phyloP scores from a whole-genome alignment of 2,797 vertebrate species.

The Acrossocheilus fasciatus region DNA sequence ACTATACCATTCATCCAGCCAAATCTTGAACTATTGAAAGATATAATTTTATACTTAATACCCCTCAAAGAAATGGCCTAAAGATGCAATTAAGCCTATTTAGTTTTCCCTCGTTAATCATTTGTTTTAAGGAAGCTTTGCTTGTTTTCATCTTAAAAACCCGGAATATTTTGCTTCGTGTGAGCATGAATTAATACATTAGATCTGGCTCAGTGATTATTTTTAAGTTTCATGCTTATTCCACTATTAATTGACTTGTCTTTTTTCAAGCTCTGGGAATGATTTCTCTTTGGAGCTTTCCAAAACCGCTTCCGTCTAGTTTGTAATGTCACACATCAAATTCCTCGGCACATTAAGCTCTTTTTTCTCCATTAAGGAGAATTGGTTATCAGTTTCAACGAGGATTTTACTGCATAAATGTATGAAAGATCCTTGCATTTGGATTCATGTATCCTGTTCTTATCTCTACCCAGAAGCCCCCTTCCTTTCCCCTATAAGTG shows the following conservation, averaged over 20 bases:
- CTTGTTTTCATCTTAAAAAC: conserved; percentile 52
- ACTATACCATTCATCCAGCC: not conserved
- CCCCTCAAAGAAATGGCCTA: conserved; percentile 19
- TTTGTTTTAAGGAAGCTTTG: conserved; percentile 47
- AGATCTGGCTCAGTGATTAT: conserved; percentile 47
- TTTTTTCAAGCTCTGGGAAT: conserved; percentile 38
- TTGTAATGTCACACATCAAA: conserved; percentile 52
- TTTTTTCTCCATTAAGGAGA: conserved; percentile 7
- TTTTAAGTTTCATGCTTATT: conserved; percentile 50
- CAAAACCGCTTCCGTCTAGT: conserved; percentile 13
- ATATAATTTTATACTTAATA: conserved; percentile 39
- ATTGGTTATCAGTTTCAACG: not conserved
- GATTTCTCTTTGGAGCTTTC: conserved; percentile 25
- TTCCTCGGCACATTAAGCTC: conserved; percentile 20
- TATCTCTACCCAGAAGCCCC: not conserved
- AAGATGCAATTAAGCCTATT: conserved; percentile 51
- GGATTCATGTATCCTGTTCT: conserved; percentile 14
- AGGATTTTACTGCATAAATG: conserved; percentile 19
- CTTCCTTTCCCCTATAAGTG: conserved; percentile 1
- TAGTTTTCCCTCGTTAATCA: conserved; percentile 49
- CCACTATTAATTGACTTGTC: conserved; percentile 56
- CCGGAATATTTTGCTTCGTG: conserved; percentile 50
- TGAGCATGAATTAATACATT: conserved; percentile 50
- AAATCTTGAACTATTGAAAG: not conserved
- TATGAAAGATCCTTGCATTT: not conserved